Evolutionary conservation across 2,113 vertebrate genomes (phyloP).

Genomic region (Oryzias celebensis): DNA sequence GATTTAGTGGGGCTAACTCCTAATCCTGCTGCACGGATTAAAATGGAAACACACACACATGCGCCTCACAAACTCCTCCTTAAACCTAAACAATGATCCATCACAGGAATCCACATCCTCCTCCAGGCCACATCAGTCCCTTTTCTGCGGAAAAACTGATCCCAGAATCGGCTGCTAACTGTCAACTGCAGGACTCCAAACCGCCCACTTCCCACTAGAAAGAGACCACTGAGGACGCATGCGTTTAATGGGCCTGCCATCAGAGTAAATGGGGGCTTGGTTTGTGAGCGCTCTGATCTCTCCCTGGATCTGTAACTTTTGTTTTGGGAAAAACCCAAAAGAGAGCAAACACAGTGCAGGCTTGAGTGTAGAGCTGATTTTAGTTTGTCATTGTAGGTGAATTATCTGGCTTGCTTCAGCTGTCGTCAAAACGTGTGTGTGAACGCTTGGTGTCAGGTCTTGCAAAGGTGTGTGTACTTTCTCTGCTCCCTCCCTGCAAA

Average conservation of each 20-base stretch:
- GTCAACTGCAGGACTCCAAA: constrained; percentile 62
- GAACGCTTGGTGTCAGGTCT: constrained; percentile 23
- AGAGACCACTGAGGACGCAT: constrained; percentile 72
- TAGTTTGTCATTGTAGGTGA: constrained; percentile 61
- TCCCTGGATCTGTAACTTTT: constrained; percentile 54
- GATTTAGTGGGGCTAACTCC: constrained; percentile 9
- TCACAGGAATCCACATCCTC: constrained; percentile 77
- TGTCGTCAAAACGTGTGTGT: constrained; percentile 44
- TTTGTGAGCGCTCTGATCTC: constrained; percentile 62
- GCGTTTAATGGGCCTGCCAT: constrained; percentile 71
- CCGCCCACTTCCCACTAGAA: constrained; percentile 77
- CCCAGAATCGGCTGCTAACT: constrained; percentile 71
- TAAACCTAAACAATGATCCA: constrained; percentile 76
- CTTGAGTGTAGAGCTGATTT: constrained; percentile 58
- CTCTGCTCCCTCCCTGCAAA: constrained; percentile 35
- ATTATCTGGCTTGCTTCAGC: constrained; percentile 49
- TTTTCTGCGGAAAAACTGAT: constrained; percentile 72
- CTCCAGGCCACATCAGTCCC: constrained; percentile 75
- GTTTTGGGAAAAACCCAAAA: constrained; percentile 9
- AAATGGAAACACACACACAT: constrained; percentile 48
- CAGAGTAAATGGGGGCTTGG: constrained; percentile 62
- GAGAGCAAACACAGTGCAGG: constrained; percentile 52
- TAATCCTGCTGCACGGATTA: constrained; percentile 28
- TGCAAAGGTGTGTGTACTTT: constrained; percentile 31
- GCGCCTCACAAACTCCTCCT: constrained; percentile 49